Evolutionary conservation across 2,113 vertebrate species (phyloP).

Genomic region (Panthera tigris): DNA sequence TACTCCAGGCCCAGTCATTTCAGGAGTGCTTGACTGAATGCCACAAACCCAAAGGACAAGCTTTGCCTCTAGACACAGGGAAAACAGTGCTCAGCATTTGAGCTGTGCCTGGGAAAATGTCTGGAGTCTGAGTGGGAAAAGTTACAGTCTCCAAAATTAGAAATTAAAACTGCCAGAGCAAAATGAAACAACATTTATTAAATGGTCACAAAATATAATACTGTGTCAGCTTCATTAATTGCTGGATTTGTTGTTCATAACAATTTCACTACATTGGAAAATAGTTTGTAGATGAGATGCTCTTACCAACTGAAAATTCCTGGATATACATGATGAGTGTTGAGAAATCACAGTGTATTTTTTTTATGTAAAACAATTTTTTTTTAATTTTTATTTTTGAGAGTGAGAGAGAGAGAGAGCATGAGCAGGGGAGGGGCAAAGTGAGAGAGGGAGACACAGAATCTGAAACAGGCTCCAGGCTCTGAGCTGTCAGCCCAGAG

Average conservation of each 20-base stretch:
- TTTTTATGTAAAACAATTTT: too few relatives aligned
- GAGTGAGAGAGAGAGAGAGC: too few relatives aligned
- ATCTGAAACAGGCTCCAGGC: too few relatives aligned
- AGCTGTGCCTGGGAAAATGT: slow-evolving; percentile 8
- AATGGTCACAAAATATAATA: slow-evolving; percentile 5
- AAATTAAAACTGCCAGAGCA: neutral
- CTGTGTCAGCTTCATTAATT: slow-evolving; percentile 12
- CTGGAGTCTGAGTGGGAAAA: slow-evolving; percentile 5
- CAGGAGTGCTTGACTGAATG: neutral
- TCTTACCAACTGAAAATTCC: neutral
- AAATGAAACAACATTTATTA: slow-evolving; percentile 56
- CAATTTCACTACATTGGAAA: slow-evolving; percentile 46
- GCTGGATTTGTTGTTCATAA: neutral
- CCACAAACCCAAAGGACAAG: neutral
- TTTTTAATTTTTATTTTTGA: too few relatives aligned
- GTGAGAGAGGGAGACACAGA: too few relatives aligned
- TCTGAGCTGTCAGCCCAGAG: too few relatives aligned
- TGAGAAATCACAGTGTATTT: neutral
- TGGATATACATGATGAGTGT: neutral
- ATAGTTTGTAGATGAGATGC: slow-evolving; percentile 34
- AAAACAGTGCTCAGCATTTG: neutral
- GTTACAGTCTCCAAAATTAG: neutral
- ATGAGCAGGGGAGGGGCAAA: too few relatives aligned
- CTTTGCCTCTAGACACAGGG: neutral
- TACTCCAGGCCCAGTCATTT: neutral